These are phyloP conservation scores for Eupeodes luniger DNA, from an alignment of 2,888 invertebrate genomes.

Conservation along the genomic window DNA sequence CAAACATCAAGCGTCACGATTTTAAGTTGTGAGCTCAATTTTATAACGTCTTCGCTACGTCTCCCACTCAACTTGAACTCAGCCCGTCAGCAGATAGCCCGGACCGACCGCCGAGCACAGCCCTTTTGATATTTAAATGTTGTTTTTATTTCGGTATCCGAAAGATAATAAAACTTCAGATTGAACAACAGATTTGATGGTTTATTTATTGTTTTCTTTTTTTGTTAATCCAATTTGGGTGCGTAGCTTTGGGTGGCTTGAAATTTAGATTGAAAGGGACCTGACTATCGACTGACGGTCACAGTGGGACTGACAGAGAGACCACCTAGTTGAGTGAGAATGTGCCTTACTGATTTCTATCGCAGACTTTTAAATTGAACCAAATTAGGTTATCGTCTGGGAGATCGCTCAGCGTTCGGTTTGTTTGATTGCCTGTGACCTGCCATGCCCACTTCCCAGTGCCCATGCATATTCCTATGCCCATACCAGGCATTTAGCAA, in stretches of 20 bases:
- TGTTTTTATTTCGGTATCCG: conserved; percentile 35
- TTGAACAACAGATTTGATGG: conserved; percentile 50
- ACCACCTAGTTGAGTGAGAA: conserved; percentile 63
- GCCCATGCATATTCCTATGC: not conserved
- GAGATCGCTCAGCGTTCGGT: conserved; percentile 16
- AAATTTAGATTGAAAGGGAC: conserved; percentile 17
- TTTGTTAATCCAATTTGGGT: conserved; percentile 57
- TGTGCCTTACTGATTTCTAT: conserved; percentile 59
- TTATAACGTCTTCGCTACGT: not conserved
- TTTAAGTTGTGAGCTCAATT: not conserved
- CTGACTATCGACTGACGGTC: not conserved
- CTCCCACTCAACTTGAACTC: not conserved
- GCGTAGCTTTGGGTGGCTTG: conserved; percentile 42
- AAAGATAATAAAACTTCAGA: conserved; percentile 65
- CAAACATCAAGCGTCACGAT: conserved; percentile 57
- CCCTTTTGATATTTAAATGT: conserved; percentile 70
- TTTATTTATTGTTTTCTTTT: conserved; percentile 12
- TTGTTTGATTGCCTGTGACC: conserved; percentile 10
- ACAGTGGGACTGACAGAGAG: not conserved
- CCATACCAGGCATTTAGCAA: conserved; percentile 33
- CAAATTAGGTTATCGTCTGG: conserved; percentile 68
- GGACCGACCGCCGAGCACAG: not conserved
- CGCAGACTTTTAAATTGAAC: conserved; percentile 48
- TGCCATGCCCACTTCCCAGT: not conserved
- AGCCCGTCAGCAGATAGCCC: not conserved